Base-by-base conservation (phyloP, 1,140 invertebrate species). In the Ptiloglossa arizonensis region DNA sequence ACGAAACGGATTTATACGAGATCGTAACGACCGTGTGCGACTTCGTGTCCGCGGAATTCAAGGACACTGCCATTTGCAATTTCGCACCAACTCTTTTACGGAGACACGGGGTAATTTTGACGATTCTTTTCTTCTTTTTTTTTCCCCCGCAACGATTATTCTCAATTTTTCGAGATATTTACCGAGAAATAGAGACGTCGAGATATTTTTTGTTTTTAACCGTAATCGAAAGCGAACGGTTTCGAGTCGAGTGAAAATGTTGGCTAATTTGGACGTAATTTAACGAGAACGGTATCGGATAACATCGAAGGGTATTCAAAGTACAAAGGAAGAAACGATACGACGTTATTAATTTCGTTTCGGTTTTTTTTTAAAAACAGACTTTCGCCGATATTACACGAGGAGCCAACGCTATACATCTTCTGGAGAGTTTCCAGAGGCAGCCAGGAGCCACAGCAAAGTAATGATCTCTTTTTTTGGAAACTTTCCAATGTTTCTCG, bases 401-500 rank as follows among this genome's bases (percentile, higher is more conserved):
- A 62, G 24, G 48, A 27, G n/a, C 9, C 69, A 62, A 35, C 19
- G 46, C 38, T 63, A 77, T 63, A 71, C 59, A 46, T 71, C 38
- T 54, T 77, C 63, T 80, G 76, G 80, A 81, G 52, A 66, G 52
- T 27, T 72, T 81, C 80, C 80, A 81, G 52, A 67, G 56, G 57
- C 62, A 62, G 66, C 6, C 62, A 48, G 56, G 54, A 81, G 63
- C 54, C 54, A 74, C 54, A 27, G 63, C 13, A 79, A 78, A 80
- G 69, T 73, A 81, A 81, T 63, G 76, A 81, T 80, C 60, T 54
- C 48, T 62, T 78, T 73, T 73, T 73, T 81, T 81, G 62, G 80
- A 73, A 52, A 27, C 46, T 13, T 41, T 80, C 80, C 80, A 81
- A 80, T 59, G 76, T 50, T 64, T 70, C 50, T 13, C 50, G 66